Conservation (phyloP, 2,888 invertebrate species). For the Macrosiphum euphorbiae region DNA sequence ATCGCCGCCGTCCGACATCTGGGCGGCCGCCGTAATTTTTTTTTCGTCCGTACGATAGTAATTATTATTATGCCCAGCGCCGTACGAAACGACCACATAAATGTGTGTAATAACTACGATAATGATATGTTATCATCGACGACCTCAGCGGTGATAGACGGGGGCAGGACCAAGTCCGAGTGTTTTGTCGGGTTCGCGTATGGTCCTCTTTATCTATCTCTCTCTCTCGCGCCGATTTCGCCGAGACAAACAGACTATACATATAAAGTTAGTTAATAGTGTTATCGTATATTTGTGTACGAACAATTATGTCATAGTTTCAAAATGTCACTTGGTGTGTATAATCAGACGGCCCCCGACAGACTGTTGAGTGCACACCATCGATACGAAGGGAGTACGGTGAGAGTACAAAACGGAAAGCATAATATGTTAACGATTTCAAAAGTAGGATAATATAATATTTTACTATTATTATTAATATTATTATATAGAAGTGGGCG, state of each 20-base stretch:
- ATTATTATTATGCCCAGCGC: neutral
- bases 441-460: neutral
- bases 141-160: neutral
- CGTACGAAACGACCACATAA: neutral
- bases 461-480: too few relatives aligned
- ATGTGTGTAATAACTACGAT: neutral
- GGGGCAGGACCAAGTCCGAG: neutral
- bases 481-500: neutral
- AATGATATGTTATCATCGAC: conserved; percentile 12
- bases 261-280: neutral
- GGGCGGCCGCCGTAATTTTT: neutral
- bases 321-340: neutral
- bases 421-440: neutral
- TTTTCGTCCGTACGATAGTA: neutral
- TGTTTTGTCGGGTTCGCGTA: neutral
- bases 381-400: neutral
- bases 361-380: neutral
- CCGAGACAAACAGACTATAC: neutral
- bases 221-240: neutral
- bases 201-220: neutral
- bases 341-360: neutral
- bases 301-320: neutral
- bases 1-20: conserved; percentile 11
- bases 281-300: neutral
- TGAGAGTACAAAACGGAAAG: neutral